These are phyloP conservation scores for Centropyge bicolor DNA, from an alignment of 2,797 vertebrate genomes.

Conservation along the genomic window DNA sequence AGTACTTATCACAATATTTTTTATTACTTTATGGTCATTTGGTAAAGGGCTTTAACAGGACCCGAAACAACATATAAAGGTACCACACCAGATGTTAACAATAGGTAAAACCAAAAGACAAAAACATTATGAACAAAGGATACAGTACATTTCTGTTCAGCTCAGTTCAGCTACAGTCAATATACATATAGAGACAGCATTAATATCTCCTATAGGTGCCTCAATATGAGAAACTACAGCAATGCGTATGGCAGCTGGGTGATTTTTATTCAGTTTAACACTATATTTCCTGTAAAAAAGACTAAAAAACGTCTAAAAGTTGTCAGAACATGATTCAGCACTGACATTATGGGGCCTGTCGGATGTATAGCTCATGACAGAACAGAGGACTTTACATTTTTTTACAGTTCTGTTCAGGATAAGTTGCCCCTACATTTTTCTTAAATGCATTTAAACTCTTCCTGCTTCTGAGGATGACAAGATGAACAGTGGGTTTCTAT, in stretches of 20 bases:
- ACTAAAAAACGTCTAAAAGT: not conserved
- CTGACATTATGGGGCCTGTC: not conserved
- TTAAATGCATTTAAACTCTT: not conserved
- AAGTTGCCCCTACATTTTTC: not conserved
- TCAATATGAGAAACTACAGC: not conserved
- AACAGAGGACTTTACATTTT: not conserved
- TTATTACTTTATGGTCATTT: no score
- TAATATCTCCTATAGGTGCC: not conserved
- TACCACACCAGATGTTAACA: no score
- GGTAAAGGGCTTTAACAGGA: not conserved
- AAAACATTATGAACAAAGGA: no score
- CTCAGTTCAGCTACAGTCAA: not conserved
- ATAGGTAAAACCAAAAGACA: not conserved
- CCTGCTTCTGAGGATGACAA: not conserved
- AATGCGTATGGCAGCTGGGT: constrained; percentile 5
- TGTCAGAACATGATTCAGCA: not conserved
- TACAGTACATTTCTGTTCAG: not conserved
- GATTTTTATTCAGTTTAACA: constrained; percentile 19
- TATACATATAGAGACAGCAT: not conserved
- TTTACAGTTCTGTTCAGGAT: not conserved
- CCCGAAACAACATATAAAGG: not conserved
- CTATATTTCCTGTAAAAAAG: constrained; percentile 9
- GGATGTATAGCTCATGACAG: not conserved
- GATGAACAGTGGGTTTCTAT: constrained; percentile 7
- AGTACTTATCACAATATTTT: no score